A percentile compares a stretch with the other conserved stretches of the same genome.
phyloP scores from a whole-genome alignment of 2,888 invertebrate species.

The Macrosiphum euphorbiae region DNA sequence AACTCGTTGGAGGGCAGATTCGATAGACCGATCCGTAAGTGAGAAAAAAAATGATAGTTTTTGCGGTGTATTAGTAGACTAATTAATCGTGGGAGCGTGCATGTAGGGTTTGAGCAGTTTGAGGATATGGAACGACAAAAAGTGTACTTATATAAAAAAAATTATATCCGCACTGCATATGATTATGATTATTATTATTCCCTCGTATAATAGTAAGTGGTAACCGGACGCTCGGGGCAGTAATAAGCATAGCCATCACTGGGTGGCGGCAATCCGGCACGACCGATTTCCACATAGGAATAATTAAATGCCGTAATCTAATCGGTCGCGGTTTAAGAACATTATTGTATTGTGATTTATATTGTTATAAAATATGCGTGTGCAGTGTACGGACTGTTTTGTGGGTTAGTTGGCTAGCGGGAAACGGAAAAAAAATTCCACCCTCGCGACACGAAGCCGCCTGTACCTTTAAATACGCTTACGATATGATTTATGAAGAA shows the following conservation, averaged over 20 bases:
- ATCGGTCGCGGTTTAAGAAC: slow-evolving; percentile 36
- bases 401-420: neutral
- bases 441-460: neutral
- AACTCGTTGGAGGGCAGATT: neutral
- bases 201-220: neutral
- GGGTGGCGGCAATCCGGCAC: slow-evolving; percentile 23
- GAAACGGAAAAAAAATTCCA: neutral
- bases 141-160: neutral
- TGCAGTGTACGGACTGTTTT: neutral
- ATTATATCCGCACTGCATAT: neutral
- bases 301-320: slow-evolving; percentile 58
- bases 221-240: neutral
- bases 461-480: neutral
- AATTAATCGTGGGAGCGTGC: no score
- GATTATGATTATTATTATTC: neutral
- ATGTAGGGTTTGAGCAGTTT: neutral
- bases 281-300: slow-evolving; percentile 42
- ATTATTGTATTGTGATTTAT: neutral
- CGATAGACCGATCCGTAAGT: neutral
- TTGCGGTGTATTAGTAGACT: neutral
- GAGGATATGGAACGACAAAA: neutral
- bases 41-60: neutral
- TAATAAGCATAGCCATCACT: neutral
- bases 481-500: slow-evolving; percentile 60
- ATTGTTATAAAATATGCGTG: neutral